A percentile compares a stretch with the other conserved stretches of the same genome.
These are phyloP conservation scores for Anseranas semipalmata DNA, from an alignment of 2,113 vertebrate genomes.

Conservation along the genomic window DNA sequence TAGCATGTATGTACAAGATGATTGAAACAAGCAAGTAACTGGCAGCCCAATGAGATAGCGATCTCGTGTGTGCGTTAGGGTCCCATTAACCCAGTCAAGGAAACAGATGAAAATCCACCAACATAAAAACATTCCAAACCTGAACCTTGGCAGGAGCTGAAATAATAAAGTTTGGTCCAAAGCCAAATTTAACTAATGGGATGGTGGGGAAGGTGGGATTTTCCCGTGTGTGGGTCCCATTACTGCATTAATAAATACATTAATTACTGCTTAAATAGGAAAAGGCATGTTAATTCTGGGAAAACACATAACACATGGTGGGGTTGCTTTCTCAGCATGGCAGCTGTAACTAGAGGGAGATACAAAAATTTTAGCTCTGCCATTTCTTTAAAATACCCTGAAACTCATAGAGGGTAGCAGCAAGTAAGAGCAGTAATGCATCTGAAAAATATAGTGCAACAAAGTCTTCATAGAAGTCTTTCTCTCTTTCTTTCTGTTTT, in stretches of 20 bases:
- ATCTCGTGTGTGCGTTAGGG: neutral
- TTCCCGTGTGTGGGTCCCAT: neutral
- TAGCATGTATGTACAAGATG: neutral
- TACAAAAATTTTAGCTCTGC: neutral
- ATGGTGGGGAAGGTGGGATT: neutral
- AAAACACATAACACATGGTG: neutral
- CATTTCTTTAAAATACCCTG: neutral
- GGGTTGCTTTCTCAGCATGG: neutral
- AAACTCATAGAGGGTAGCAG: neutral
- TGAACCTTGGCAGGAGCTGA: slow-evolving; percentile 11
- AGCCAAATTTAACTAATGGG: neutral
- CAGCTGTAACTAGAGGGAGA: neutral
- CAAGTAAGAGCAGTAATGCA: neutral
- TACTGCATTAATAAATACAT: neutral
- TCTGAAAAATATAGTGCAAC: neutral
- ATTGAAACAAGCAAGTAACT: neutral
- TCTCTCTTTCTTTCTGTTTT: neutral
- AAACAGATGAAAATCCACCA: slow-evolving; percentile 12
- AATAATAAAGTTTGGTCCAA: slow-evolving; percentile 4
- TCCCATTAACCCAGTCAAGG: neutral
- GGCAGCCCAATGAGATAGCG: neutral
- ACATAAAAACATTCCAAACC: neutral
- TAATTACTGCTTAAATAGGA: neutral
- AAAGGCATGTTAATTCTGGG: slow-evolving; percentile 7
- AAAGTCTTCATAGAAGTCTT: neutral